Conservation (phyloP, 2,888 invertebrate genomes). For the Tachina lurida region DNA sequence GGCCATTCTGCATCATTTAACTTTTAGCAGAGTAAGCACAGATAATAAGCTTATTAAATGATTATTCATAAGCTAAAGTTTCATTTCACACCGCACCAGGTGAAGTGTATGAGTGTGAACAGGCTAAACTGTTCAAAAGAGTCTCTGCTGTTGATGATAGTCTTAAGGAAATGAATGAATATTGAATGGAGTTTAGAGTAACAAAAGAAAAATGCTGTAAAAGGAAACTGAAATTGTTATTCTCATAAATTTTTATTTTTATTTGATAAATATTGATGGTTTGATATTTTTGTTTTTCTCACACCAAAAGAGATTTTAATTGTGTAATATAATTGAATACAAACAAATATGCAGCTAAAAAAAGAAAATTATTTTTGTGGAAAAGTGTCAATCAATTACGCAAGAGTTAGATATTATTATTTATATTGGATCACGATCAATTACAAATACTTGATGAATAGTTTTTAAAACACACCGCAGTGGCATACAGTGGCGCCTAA, state of each 20-base stretch:
- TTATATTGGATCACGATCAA: too few species aligned
- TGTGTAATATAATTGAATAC: too few species aligned
- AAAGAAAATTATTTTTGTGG: too few species aligned
- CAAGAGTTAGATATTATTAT: too few species aligned
- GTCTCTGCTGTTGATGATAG: slow-evolving; percentile 23
- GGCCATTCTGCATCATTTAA: slow-evolving; percentile 70
- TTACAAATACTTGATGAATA: too few species aligned
- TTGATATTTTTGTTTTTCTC: not conserved
- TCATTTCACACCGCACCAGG: slow-evolving; percentile 45
- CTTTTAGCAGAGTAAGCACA: slow-evolving; percentile 46
- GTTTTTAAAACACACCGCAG: too few species aligned
- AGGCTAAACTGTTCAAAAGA: slow-evolving; percentile 37
- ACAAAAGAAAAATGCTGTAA: slow-evolving; percentile 4
- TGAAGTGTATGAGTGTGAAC: slow-evolving; percentile 35
- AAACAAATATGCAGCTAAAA: too few species aligned
- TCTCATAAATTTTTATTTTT: not conserved
- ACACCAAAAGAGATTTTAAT: not conserved
- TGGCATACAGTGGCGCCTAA: too few species aligned
- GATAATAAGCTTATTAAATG: slow-evolving; percentile 70
- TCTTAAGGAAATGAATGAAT: slow-evolving; percentile 56
- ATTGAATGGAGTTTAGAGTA: slow-evolving; percentile 24
- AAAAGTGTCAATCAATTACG: too few species aligned
- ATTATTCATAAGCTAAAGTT: slow-evolving; percentile 63
- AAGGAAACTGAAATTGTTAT: slow-evolving; percentile 9
- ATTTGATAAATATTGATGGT: not conserved